Conservation (phyloP, 2,797 vertebrate genomes). For the Peromyscus aztecus region DNA sequence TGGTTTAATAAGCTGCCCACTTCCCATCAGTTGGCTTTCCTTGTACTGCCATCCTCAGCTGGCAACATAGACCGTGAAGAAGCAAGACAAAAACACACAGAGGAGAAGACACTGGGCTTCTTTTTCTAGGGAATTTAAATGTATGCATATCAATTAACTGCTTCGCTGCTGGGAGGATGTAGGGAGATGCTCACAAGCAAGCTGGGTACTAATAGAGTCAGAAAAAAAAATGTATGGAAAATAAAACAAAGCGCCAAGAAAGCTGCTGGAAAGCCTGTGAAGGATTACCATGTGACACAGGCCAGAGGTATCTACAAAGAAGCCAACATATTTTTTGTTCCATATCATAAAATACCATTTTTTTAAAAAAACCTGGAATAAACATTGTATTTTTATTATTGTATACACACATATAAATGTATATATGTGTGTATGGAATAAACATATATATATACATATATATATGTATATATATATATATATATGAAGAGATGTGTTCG, state of each 20-base stretch:
- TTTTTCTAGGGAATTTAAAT: neutral
- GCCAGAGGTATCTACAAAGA: neutral
- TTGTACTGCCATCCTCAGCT: neutral
- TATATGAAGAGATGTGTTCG: neutral
- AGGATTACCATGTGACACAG: neutral
- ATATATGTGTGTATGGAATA: too few relatives aligned
- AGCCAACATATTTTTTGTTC: neutral
- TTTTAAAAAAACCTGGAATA: neutral
- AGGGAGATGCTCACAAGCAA: neutral
- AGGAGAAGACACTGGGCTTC: neutral
- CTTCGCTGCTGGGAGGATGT: neutral
- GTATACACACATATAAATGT: too few relatives aligned
- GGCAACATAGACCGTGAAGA: neutral
- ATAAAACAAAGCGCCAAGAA: neutral
- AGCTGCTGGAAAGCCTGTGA: neutral
- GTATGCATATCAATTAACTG: neutral
- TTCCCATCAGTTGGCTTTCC: neutral
- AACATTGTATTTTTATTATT: neutral
- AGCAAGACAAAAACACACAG: neutral
- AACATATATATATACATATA: neutral
- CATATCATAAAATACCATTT: neutral
- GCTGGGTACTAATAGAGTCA: neutral
- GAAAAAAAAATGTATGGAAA: neutral
- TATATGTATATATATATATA: neutral
- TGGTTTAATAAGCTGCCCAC: neutral